Base-by-base conservation (phyloP, 64 coral and sea anemone species). In the Platygyra sinensis region DNA sequence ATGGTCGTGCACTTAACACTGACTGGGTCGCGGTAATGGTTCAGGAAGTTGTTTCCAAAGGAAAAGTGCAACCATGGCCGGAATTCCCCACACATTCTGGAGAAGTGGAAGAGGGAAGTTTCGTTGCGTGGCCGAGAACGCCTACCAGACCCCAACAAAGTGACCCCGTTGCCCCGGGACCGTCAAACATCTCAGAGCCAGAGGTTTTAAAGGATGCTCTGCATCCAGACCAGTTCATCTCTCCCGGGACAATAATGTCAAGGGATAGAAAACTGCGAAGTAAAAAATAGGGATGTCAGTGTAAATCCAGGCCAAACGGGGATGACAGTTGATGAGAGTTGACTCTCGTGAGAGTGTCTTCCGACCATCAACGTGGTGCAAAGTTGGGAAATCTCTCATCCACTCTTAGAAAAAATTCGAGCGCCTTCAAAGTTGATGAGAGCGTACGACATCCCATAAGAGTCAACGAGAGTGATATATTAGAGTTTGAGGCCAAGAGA, bases 61-160 rank as follows among this genome's bases (percentile, higher is more conserved):
- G 16, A 13, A 31, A 28, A 2, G 80, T 86, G 30, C 32, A 78
- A 60, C 90, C 90, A 64, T 86, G 82, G 82, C 84, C 77, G 60
- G 62, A 92, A 8, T 92, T 62, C 39, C 79, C 90, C 55, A 92
- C 90, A 22, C 82, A 92, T 65, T 92, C 90, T 62, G 82, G 90
- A 10, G 73, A 52, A 29, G 90, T 92, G 22, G 82, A 92, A 30
- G 72, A 78, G 16, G 90, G 74, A 10, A 75, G 78, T 30, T 92
- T 92, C 30, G 55, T 86, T 9, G 90, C 82, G 33, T 92, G 74
- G 90, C 90, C 73, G 0, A 31, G 19, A 7, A 22, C 36, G 5
- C 27, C 79, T 22, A 76, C 33, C n/a, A 60, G 36, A 76, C 36
- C 73, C 2, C 73, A 22, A 39, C 33, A 46, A 42, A 19, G 19